Base-by-base conservation (phyloP, 2,888 invertebrate genomes). In the Pseudococcus viburni region DNA sequence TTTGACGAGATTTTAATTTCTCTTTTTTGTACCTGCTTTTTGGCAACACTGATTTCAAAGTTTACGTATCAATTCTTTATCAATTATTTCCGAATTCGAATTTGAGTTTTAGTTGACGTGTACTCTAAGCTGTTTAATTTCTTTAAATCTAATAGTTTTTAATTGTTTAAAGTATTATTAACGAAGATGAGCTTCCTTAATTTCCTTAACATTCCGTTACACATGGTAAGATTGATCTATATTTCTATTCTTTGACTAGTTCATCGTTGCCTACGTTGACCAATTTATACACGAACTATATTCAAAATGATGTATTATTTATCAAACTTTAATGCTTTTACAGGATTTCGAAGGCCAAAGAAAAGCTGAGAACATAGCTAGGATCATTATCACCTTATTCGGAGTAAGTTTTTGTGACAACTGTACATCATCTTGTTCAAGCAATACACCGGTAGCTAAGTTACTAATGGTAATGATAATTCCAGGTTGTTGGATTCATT, bases 311-410 rank as follows among this genome's bases (percentile, higher is more conserved):
- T 19, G 19, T 19, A 8, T 68, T 12, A 68, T 68, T 73, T 17
- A 33, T 33, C 26, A 55, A 26, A 33, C 33, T 64, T 88, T 89
- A 89, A 90, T 90, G 90, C 90, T 89, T 88, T 91, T 91, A 51
- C 89, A 96, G 96, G 98, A 98, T 91, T 98, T 95, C 92, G 97
- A 96, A 89, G 98, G 98, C 0, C 98, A 98, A 92, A 95, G 95
- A 17, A 95, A 95, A 91, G 98, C 98, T 0, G 98, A 98, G 92
- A 96, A 95, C 91, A 92, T 96, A 88, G 98, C 97, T 83, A 94
- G 98, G 91, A 94, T 96, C 17, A 98, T 98, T 88, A 97, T 98
- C 89, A 95, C 97, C 12, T 91, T 97, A 80, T 98, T 98, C 93
- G 98, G 97, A 89, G 96, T 94, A 92, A 93, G 93, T 92, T 77